Evolutionary conservation across 1,140 invertebrate species (phyloP), one percentile per base, ranked within the genome.

Genomic region (Achatina immaculata): DNA sequence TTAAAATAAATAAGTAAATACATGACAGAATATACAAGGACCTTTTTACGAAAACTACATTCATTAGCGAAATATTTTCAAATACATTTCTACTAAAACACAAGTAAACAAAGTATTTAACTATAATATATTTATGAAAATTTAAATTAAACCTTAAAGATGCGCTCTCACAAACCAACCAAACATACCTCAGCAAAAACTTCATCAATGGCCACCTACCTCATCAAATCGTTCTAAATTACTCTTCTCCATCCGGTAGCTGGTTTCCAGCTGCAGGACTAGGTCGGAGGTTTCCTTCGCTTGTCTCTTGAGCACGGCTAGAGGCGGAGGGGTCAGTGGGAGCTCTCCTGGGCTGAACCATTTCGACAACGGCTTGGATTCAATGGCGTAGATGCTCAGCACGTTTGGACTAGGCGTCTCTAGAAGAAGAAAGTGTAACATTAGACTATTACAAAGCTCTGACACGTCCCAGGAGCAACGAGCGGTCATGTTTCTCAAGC

Each of bases 281-380:
- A 48, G 24, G 9, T 9, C n/a, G 2, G 55, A 65, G 0, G 31
- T 11, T 34, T 6, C 6, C 36, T 14, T n/a, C 3, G 28, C 14
- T 2, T 2, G 6, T 24, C 40, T 31, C n/a, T 21, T 58, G 16
- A 76, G 55, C 21, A 76, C 58, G 28, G 11, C 38, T 7, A 76
- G 0, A 0, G 74, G 51, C 42, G 28, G 28, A 7, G 74, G 74
- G n/a, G 16, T 38, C 7, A 38, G 2, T 6, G 74, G 74, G 40
- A 76, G 74, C 43, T 76, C 74, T n/a, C 31, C 34, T 4, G 74
- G 74, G 1, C 6, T 4, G 4, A 62, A 48, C 74, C 74, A 76
- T n/a, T 38, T 58, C 16, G 40, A 45, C 55, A 76, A 34, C 7
- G 58, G 74, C 19, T 21, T 11, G 21, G 48, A 2, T 34, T 24